Conservation (phyloP, 2,797 vertebrate species). For the Margarornis squamiger region DNA sequence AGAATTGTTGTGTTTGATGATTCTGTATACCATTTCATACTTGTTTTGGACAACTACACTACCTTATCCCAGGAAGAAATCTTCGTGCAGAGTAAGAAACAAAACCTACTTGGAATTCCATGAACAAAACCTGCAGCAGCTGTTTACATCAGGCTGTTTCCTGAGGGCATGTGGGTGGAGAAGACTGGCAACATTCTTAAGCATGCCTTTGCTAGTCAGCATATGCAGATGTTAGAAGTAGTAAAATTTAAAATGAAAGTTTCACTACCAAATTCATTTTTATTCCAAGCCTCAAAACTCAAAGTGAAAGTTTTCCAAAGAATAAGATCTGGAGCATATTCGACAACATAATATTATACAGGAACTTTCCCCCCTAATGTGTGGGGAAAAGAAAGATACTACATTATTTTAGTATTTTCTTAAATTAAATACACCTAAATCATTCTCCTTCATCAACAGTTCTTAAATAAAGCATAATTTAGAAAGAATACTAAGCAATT, state of each 20-base stretch:
- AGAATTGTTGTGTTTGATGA: background rate
- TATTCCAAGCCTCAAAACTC: background rate
- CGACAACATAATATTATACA: background rate
- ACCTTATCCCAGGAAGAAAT: background rate
- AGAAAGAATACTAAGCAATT: background rate
- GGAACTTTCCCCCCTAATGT: background rate
- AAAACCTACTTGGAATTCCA: background rate
- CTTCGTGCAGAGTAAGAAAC: background rate
- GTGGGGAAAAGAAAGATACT: background rate
- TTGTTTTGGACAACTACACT: background rate
- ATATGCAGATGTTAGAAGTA: background rate
- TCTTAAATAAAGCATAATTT: background rate
- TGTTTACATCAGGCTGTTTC: background rate
- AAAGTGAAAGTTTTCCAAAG: background rate
- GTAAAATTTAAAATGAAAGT: background rate
- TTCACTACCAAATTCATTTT: background rate
- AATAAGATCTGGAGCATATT: background rate
- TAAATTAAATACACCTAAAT: background rate
- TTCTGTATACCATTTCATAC: background rate
- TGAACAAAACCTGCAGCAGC: background rate
- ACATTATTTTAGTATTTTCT: background rate
- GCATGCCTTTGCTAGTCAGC: conserved; percentile 34
- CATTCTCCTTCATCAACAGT: background rate
- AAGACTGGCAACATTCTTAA: conserved; percentile 37
- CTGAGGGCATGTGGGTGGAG: background rate